Base-by-base conservation (phyloP, 2,888 invertebrate species). In the Amphipoea oculea region DNA sequence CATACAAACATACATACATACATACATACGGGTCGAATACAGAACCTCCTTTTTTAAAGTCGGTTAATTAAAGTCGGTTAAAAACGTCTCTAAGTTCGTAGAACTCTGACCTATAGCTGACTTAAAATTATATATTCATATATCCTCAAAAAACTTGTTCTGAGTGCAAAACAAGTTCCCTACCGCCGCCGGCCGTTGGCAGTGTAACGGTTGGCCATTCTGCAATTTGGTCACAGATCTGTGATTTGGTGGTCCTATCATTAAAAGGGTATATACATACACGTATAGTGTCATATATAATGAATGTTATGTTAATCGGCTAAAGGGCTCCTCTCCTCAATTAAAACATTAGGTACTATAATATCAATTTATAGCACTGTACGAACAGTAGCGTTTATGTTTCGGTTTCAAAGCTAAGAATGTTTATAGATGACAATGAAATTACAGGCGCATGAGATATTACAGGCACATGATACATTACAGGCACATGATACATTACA, bases 141-240 rank as follows among this genome's bases (percentile, higher is more conserved):
- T 45, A 66, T 69, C 14, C 51, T 73, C 62, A 60, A 83, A 74
- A 79, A 85, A 83, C 85, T 72, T 20, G 85, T 83, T 80, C 60
- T n/a, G 51, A 20, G 6, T 40, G 66, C 70, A 63, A 80, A 80
- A 75, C 85, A 45, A 68, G 85, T 83, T 83, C 23, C 9, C 5
- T 54, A 20, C 29, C 57, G 77, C 42, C 7, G 4, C 23, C 29
- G 12, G 63, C 60, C 6, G 45, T 68, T 69, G 40, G 40, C n/a
- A 48, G 14, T 20, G 40, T 40, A 68, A 63, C 68, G 54, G 76
- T 42, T 48, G 40, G 11, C 12, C 17, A 45, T 63, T 57, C 63
- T 36, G 17, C 40, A 69, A 48, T 75, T 81, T 57, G 68, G 23
- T 29, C 29, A 29, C 29, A 29, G 29, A 29, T 29, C 29, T 29